Conservation (phyloP, 2,797 vertebrate species). For the Adrianichthys oophorus region DNA sequence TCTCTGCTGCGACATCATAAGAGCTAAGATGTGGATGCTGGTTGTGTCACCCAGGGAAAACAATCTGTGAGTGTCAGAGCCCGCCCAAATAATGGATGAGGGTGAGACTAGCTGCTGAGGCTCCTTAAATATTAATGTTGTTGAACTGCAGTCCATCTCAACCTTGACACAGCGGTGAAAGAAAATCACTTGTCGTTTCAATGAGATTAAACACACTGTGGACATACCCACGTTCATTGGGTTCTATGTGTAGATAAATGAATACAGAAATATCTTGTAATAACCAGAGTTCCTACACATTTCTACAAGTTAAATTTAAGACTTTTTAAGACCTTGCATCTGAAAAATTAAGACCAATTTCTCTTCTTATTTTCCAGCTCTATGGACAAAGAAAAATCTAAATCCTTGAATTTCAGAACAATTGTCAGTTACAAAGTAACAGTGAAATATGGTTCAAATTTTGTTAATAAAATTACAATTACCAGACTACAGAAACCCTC, state of each 20-base stretch:
- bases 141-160: constrained; percentile 65
- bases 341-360: no score
- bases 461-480: no score
- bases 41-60: constrained; percentile 54
- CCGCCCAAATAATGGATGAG: constrained; percentile 70
- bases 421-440: no score
- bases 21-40: constrained; percentile 45
- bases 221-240: constrained; percentile 34
- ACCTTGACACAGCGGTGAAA: constrained; percentile 55
- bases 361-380: no score
- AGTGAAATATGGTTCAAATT: no score
- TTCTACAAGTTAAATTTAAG: no score
- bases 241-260: constrained; percentile 43
- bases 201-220: constrained; percentile 61
- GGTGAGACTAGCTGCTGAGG: constrained; percentile 49
- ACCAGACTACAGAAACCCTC: no score
- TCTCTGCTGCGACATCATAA: constrained; percentile 29
- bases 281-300: constrained; percentile 1
- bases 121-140: constrained; percentile 76
- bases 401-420: no score
- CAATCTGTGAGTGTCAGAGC: constrained; percentile 60
- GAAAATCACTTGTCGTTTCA: constrained; percentile 63
- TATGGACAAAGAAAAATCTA: no score
- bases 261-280: constrained; percentile 40
- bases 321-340: no score